Conservation (phyloP, 2,113 vertebrate genomes). For the Serilophus lunatus region DNA sequence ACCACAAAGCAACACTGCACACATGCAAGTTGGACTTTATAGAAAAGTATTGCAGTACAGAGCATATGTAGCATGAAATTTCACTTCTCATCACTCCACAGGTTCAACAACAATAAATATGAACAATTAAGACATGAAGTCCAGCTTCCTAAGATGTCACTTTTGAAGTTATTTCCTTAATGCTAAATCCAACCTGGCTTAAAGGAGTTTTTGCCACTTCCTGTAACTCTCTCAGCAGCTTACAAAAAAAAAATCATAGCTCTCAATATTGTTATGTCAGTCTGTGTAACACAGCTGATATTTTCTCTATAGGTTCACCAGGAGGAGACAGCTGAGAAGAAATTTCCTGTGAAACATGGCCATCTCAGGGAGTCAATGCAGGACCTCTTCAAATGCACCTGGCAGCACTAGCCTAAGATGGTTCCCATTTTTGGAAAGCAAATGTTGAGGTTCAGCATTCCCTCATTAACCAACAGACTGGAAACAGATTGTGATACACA, state of each 20-base stretch:
- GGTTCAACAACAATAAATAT: not conserved
- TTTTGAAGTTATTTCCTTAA: not conserved
- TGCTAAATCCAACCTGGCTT: not conserved
- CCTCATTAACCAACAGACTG: not conserved
- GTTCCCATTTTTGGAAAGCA: not conserved
- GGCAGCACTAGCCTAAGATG: not conserved
- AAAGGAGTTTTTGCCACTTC: not conserved
- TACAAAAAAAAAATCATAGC: not conserved
- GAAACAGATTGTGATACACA: not conserved
- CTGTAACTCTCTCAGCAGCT: not conserved
- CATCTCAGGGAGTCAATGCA: fast-evolving
- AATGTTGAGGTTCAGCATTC: not conserved
- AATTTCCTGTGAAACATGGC: not conserved
- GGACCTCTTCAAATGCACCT: not conserved
- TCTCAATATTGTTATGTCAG: not conserved
- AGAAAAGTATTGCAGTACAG: not conserved
- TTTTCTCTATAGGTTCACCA: not conserved
- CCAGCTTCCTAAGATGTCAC: not conserved
- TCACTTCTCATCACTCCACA: not conserved
- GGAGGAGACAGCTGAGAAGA: not conserved
- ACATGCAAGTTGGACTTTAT: fast-evolving
- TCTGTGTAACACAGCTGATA: not conserved
- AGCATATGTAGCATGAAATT: not conserved
- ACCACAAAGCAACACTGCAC: not conserved
- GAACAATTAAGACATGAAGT: not conserved